Evolutionary conservation across 92 coral and sea anemone genomes (phyloP).

Genomic region (Porites divaricata): DNA sequence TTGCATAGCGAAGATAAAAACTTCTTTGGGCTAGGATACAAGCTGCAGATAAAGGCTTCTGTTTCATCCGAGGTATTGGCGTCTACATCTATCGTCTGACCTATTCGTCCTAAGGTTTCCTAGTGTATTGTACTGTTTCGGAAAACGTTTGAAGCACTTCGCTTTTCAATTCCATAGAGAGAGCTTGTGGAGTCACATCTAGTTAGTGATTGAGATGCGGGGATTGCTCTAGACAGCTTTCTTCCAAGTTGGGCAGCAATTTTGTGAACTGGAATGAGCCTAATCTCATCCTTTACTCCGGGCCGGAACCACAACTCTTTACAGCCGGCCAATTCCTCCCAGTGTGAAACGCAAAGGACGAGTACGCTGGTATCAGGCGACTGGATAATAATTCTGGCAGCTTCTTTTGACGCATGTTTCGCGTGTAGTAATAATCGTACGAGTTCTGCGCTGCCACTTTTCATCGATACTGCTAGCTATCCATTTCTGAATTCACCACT

Average conservation of each 20-base stretch:
- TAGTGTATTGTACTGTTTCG: background rate
- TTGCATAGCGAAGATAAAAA: slow-evolving; percentile 26
- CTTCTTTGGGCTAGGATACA: slow-evolving; percentile 6
- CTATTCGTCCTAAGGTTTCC: background rate
- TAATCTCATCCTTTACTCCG: background rate
- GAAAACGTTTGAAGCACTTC: slow-evolving; percentile 17
- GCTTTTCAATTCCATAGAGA: slow-evolving; percentile 1
- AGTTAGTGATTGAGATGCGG: background rate
- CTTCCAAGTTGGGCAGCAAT: background rate
- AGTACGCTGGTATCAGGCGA: slow-evolving; percentile 5
- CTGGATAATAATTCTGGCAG: background rate
- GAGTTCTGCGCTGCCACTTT: slow-evolving; percentile 14
- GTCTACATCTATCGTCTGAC: background rate
- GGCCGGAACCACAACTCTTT: slow-evolving; percentile 2
- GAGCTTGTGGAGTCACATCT: slow-evolving; percentile 17
- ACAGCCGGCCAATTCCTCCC: background rate
- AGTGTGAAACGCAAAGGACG: background rate
- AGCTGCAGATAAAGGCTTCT: background rate
- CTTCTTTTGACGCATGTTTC: background rate
- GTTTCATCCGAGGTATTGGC: background rate
- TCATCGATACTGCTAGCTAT: background rate
- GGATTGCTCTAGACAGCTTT: background rate
- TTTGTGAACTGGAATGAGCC: background rate
- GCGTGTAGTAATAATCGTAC: background rate
- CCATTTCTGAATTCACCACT: background rate